These are phyloP conservation scores for Grapholita molesta DNA, from an alignment of 1,140 invertebrate species.

Conservation along the genomic window DNA sequence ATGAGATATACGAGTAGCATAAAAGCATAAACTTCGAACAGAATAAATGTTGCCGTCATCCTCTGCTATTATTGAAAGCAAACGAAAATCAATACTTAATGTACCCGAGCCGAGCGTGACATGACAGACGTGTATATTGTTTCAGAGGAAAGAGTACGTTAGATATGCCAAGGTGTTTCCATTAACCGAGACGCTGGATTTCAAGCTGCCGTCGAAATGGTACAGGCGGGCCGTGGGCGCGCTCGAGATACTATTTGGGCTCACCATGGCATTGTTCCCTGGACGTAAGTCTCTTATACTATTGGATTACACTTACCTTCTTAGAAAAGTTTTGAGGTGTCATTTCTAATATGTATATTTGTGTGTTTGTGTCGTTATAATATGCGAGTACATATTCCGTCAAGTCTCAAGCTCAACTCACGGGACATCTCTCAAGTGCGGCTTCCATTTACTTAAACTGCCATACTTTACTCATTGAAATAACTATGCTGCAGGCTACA, in stretches of 20 bases:
- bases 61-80: not conserved
- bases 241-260: slow-evolving; percentile 93
- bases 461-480: too few species aligned
- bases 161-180: slow-evolving; percentile 98
- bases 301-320: not conserved
- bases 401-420: too few species aligned
- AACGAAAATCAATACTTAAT: not conserved
- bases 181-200: slow-evolving; percentile 87
- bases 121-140: slow-evolving; percentile 48
- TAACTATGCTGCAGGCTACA: too few species aligned
- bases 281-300: slow-evolving; percentile 83
- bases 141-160: slow-evolving; percentile 97
- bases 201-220: slow-evolving; percentile 95
- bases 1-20: too few species aligned
- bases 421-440: too few species aligned
- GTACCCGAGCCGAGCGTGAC: not conserved
- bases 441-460: too few species aligned
- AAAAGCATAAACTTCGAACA: not conserved
- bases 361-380: too few species aligned
- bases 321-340: not conserved
- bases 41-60: not conserved
- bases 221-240: slow-evolving; percentile 93
- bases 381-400: too few species aligned
- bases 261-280: slow-evolving; percentile 92
- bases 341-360: too few species aligned